These are phyloP conservation scores for Gryllus longicercus DNA, from an alignment of 2,888 invertebrate genomes.

Conservation along the genomic window DNA sequence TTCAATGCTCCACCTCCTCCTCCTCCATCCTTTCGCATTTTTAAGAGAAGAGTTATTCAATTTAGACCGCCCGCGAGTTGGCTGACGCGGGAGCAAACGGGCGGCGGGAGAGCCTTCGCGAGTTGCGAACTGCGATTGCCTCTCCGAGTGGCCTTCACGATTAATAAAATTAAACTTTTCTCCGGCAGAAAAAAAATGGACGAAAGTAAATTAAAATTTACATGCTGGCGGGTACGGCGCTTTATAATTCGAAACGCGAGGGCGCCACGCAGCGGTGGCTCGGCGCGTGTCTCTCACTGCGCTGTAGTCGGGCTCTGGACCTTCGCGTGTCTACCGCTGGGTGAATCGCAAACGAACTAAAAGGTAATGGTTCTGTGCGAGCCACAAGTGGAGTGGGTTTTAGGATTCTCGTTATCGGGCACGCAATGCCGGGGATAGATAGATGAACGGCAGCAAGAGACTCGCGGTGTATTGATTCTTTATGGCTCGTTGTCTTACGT, in stretches of 20 bases:
- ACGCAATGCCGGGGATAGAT: no score
- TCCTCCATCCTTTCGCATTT: not conserved
- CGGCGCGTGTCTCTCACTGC: no score
- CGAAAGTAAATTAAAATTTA: slow-evolving; percentile 17
- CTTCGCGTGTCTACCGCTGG: no score
- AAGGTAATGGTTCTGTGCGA: no score
- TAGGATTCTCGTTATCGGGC: no score
- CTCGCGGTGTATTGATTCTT: no score
- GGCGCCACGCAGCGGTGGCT: no score
- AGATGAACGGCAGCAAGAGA: no score
- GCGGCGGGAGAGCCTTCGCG: not conserved
- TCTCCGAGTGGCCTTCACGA: not conserved
- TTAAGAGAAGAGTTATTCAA: not conserved
- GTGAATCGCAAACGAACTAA: no score
- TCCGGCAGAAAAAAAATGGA: not conserved
- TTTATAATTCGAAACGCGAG: not conserved
- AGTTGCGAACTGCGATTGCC: slow-evolving; percentile 3
- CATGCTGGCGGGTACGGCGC: not conserved
- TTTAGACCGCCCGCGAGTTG: not conserved
- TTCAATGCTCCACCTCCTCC: not conserved
- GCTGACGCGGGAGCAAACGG: not conserved
- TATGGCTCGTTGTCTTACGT: no score
- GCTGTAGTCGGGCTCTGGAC: no score
- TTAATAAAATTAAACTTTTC: slow-evolving; percentile 17
- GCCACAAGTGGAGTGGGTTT: no score